A percentile compares a stretch with the other conserved stretches of the same genome.
phyloP scores from a whole-genome alignment of 2,888 invertebrate genomes.

The Cataglyphis altisquamis region DNA sequence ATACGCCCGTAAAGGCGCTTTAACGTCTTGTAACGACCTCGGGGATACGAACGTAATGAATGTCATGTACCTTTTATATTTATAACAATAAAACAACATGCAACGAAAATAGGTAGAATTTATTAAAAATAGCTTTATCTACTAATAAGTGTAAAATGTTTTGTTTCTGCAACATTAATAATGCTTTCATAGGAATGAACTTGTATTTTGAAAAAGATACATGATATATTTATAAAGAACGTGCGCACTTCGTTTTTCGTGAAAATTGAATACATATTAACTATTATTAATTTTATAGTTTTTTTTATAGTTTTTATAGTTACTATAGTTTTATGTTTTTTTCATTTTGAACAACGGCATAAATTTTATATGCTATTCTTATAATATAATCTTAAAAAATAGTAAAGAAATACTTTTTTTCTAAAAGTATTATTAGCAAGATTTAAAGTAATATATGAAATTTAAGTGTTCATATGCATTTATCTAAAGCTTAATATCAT shows the following conservation, averaged over 20 bases:
- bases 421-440: not conserved
- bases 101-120: constrained; percentile 67
- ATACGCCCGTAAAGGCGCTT: constrained; percentile 45
- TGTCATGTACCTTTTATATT: constrained; percentile 74
- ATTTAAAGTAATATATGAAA: constrained; percentile 13
- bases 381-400: not conserved
- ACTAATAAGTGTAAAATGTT: not conserved
- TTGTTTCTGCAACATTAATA: not conserved
- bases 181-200: not conserved
- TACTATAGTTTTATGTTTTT: not conserved
- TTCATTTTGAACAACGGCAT: not conserved
- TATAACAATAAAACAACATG: constrained; percentile 67
- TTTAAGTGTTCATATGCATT: not conserved
- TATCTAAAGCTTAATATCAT: constrained; percentile 2
- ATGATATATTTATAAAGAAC: not conserved
- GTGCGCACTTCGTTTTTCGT: not conserved
- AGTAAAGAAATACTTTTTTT: not conserved
- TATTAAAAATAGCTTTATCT: constrained; percentile 10
- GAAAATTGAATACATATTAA: not conserved
- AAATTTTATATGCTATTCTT: not conserved
- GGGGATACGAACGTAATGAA: constrained; percentile 67
- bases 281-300: not conserved
- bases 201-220: not conserved
- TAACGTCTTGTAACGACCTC: constrained; percentile 57
- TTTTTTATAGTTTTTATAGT: too few relatives aligned